Base-by-base conservation (phyloP, 2,797 vertebrate genomes). In the Rhyacichthys aspro region DNA sequence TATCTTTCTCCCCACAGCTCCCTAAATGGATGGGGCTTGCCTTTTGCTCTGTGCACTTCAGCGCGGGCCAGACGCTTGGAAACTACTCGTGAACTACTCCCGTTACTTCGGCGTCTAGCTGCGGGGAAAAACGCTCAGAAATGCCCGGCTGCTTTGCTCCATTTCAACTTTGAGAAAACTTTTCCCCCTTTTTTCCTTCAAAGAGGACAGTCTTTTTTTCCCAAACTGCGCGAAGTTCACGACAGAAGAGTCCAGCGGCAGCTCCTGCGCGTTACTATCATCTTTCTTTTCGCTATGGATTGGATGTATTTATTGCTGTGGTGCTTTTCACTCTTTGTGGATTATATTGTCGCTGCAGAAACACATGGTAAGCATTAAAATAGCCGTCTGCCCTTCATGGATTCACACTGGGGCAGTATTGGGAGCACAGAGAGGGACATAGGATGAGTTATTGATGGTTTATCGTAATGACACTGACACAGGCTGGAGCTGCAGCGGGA, bases 241-340 rank as follows among this genome's bases (percentile, higher is more conserved):
- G 82, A 67, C 59, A 80, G 67, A 79, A 82, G 82, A 78, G 70
- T 76, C 69, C 74, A 84, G 72, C 72, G 77, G 83, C 84, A 82
- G 83, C 84, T 87, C 81, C 69, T 58, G 58, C 63, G 58, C 67
- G 55, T 44, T 79, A 15, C 47, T n/a, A 14, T 14, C 39, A 14
- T 14, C 39, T 41, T 41, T n/a, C 39, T 64, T 58, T 70, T 86
- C 87, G 83, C 83, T 77, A 92, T 94, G 93, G 90, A 91, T 84
- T 91, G 82, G 85, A 77, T 89, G 66, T 86, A 88, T 90, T 81
- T 93, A 69, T 74, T 90, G n/a, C 69, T 93, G 81, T 92, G 72
- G 84, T 92, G 72, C 86, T 90, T 89, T 78, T 90, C 83, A 60
- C 69, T 91, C 67, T 76, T 90, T 77, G 56, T 92, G 85, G 90